Base-by-base conservation (phyloP, 2,888 invertebrate species). In the Chloromyia formosa region DNA sequence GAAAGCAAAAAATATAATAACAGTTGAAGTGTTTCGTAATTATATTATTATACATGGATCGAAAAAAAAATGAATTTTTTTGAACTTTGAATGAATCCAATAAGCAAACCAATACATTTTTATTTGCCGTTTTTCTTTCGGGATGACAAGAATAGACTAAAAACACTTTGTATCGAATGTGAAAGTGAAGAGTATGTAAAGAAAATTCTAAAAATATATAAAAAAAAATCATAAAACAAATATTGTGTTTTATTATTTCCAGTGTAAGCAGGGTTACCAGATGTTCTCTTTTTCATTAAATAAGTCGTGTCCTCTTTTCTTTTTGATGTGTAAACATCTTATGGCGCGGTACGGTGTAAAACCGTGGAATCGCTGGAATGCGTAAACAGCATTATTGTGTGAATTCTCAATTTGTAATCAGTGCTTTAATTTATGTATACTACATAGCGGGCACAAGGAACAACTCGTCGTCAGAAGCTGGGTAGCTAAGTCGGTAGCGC, bases 181-280 rank as follows among this genome's bases (percentile, higher is more conserved):
- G 49, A 49, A 49, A 49, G 49, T 49, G 12, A 7, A 49, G 49
- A 49, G 10, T 49, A 12, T 49, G 16, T n/a, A 49, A 49, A 49
- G 4, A 49, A 49, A 49, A 49, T 49, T 49, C 49, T 49, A 49
- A 49, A 49, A 49, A 56, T 56, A 56, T 16, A 56, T 56, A 18
- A 18, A 18, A 16, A 35, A 35, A 35, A 35, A 35, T n/a, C 27
- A 35, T 7, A 53, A 53, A 53, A 53, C 3, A 53, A 10, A 53
- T 5, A 60, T 14, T 23, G 62, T 5, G 40, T 62, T 62, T 62
- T 62, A 62, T 40, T 23, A 23, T 62, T 35, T 35, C 27, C 27
- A 35, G n/a, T 35, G 27, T 35, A 35, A n/a, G n/a, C n/a, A n/a
- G n/a, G n/a, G n/a, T n/a, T n/a, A n/a, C n/a, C n/a, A n/a, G n/a